Evolutionary conservation across 2,888 invertebrate species (phyloP), one percentile per base, ranked within the genome.

Genomic region (Archaeoteleia sp.): DNA sequence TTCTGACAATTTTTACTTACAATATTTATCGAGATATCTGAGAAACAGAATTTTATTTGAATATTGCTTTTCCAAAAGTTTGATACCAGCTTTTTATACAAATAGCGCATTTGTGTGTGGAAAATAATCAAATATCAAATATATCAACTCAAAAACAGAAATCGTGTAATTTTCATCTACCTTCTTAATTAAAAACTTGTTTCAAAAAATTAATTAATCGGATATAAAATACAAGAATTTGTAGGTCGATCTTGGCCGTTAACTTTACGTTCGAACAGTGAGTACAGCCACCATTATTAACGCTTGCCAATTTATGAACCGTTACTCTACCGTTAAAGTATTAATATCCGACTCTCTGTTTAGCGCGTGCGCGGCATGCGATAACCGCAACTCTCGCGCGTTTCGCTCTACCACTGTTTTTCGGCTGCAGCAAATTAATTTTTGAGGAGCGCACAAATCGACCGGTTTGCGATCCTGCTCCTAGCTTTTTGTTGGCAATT

Each of bases 271-370:
- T 43, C 48, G 54, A 17, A 60, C 43, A 48, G 60, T 32, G 66
- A 43, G 57, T 45, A 65, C 53, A 34, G 29, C 29, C 57, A 27
- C 35, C 61, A 61, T 61, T 67, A 67, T 67, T 55, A 67, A 67
- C 67, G 67, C 60, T 42, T 55, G 67, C 60, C 67, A 67, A 67
- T 67, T 67, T 51, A 55, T 51, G 29, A 67, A 67, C 66, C 66
- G 66, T 67, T 67, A 67, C 29, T 67, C 27, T 39, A 40, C 35
- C 58, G 66, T 48, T 58, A 29, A 42, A 58, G 58, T 58, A 66
- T 66, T 66, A 66, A 66, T 65, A 65, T 48, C 51, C 34, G 34
- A 30, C 39, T 42, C 25, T 14, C 34, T 29, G 45, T 30, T 45
- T 43, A 15, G 39, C 25, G 29, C 39, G 12, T 17, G 9, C 35